Base-by-base conservation (phyloP, 2,888 invertebrate genomes). In the Drosophila colorata region DNA sequence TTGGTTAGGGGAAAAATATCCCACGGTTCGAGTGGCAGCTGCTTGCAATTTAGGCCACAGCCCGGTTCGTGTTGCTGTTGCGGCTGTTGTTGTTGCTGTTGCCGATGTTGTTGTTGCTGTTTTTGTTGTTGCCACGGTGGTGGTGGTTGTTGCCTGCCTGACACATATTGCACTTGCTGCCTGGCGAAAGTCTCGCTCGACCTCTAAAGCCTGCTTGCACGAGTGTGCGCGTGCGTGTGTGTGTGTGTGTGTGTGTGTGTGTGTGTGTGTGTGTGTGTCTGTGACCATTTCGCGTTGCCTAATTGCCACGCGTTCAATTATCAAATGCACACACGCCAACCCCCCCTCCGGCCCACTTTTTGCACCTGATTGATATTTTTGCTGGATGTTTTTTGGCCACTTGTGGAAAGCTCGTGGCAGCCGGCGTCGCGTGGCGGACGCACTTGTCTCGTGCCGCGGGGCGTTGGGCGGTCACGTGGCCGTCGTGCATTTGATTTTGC, bases 1-100 rank as follows among this genome's bases (percentile, higher is more conserved):
- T 77, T 76, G 70, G 69, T 67, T 80, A 77, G 80, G 85, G 87
- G 79, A 87, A 87, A 89, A 89, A 82, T 89, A 90, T 90, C 90
- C 91, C 90, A 90, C 90, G 90, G 91, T 90, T 87, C 77, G 83
- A 76, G 83, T 86, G 90, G 91, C 91, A 90, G 91, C 90, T 90
- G 91, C 90, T 91, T 81, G 90, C 88, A 90, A 91, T 91, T 90
- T 84, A 84, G 85, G 87, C 85, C 88, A 85, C 87, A 84, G 88
- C 76, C 70, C 72, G 84, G 64, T 82, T 88, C 69, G 43, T 70
- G 69, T 74, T 69, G 66, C 38, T 72, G 67, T 37, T 58, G 69
- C 38, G 52, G 64, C 11, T 51, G 61, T 18, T 59, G 56, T 43
- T 72, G 63, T 11, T 67, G 63, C n/a, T n/a, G n/a, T n/a, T n/a